Base-by-base conservation (phyloP, 30 jellyfish, hydroid and myxozoan genomes). In the Turritopsis rubra region DNA sequence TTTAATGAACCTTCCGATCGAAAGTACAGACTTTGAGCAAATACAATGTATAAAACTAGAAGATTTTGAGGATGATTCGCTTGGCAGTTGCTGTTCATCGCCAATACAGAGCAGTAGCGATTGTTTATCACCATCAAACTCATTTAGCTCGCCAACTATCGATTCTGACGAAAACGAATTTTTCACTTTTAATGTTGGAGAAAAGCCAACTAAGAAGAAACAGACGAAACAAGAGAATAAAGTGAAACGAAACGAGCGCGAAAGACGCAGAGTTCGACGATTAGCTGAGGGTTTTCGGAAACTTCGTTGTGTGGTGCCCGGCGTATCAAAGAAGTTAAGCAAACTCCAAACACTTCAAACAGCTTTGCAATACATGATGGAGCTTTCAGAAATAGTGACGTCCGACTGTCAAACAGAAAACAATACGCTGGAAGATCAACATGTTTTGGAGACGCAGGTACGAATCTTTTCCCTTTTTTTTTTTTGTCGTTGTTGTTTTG, bases 201-300 rank as follows among this genome's bases (percentile, higher is more conserved):
- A 68, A 27, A 68, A 68, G 30, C 26, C 54, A 7, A 8, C 18
- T 29, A 29, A 74, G 4, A 74, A 74, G 41, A 26, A 24, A 24
- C 65, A 26, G 41, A 20, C 65, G 26, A 74, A 30, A 74, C 28
- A 16, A 21, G 82, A 74, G 8, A 24, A 29, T 29, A 74, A 74
- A 74, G 82, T 74, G 26, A 74, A 74, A 24, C 82, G 82, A 7
- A 74, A 74, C 82, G 82, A 74, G 65, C 82, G 82, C 27, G 82
- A 74, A 74, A 26, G 82, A 24, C 82, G 82, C 53, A 28, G 82
- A n/a, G 82, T 74, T 74, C 82, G 82, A 20, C 54, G 82, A 26
- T 29, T 74, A 24, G 82, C 82, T 24, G 82, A 74, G 7, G 82
- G 82, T 23, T 74, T 74, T 29, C 54, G 65, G 17, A 26, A 30